Evolutionary conservation across 2,113 vertebrate species (phyloP).

Genomic region (Sisor rabdophorus): DNA sequence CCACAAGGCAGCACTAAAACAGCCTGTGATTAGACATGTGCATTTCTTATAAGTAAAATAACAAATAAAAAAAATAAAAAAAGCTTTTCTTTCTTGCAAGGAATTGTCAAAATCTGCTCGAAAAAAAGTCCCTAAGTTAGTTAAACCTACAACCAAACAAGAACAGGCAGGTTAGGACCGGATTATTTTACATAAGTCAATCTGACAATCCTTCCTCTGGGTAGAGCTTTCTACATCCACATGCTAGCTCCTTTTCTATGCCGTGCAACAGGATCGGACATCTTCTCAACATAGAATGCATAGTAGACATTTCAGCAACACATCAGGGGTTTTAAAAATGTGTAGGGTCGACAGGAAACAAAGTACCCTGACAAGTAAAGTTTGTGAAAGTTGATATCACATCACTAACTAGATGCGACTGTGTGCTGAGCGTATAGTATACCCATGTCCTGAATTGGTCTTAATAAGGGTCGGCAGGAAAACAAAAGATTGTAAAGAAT

Average conservation of each 20-base stretch:
- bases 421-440: constrained; percentile 11
- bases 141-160: not conserved
- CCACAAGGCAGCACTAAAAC: constrained; percentile 53
- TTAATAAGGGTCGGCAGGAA: constrained; percentile 23
- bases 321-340: constrained; percentile 8
- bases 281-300: not conserved
- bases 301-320: not conserved
- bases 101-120: not conserved
- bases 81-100: not conserved
- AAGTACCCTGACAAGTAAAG: constrained; percentile 12
- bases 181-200: not conserved
- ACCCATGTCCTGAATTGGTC: not conserved
- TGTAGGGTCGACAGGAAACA: not conserved
- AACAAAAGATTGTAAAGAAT: not conserved
- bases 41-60: constrained; percentile 35
- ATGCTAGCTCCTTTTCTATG: not conserved
- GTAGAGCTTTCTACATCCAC: not conserved
- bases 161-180: not conserved
- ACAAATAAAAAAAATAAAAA: not conserved
- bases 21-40: constrained; percentile 51
- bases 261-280: not conserved
- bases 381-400: not conserved
- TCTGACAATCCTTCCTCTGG: constrained; percentile 6
- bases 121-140: not conserved
- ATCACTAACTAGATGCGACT: not conserved